Percentiles rank a stretch among this genome's conserved stretches.
phyloP scores from a whole-genome alignment of 2,113 vertebrate species.

The Dromiciops gliroides region DNA sequence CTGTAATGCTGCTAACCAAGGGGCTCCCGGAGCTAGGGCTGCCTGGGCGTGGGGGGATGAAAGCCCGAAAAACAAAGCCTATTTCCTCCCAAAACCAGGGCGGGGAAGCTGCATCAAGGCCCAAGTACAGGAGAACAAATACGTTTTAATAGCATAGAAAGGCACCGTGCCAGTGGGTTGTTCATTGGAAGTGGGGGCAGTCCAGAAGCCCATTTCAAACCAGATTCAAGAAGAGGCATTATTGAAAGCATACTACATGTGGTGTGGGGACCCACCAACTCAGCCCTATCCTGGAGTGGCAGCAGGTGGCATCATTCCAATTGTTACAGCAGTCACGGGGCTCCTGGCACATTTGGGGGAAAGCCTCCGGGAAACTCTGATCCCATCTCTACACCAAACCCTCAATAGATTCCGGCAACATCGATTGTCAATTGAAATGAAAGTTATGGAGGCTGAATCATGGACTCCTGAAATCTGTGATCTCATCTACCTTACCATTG shows the following conservation, averaged over 20 bases:
- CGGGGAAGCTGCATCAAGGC: neutral
- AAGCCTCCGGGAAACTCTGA: neutral
- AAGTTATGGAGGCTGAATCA: neutral
- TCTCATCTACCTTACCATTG: neutral
- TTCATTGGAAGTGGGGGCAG: neutral
- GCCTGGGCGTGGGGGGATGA: neutral
- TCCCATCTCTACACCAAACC: neutral
- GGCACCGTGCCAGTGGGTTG: neutral
- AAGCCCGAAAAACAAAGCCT: neutral
- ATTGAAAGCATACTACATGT: neutral
- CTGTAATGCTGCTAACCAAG: neutral
- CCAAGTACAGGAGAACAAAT: neutral
- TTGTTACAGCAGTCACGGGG: neutral
- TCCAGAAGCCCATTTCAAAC: neutral
- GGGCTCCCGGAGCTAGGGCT: neutral
- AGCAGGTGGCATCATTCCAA: too few relatives aligned
- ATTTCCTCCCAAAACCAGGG: neutral
- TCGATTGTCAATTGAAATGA: neutral
- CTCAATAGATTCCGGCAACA: neutral
- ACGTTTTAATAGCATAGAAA: neutral
- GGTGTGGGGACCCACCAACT: neutral
- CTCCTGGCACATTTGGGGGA: neutral
- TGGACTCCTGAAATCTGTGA: neutral
- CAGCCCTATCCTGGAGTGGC: too few relatives aligned
- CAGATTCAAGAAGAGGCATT: neutral